Evolutionary conservation across 1,140 invertebrate genomes (phyloP), one percentile per base, ranked within the genome.

Genomic region (Pseudomyrmex concolor): DNA sequence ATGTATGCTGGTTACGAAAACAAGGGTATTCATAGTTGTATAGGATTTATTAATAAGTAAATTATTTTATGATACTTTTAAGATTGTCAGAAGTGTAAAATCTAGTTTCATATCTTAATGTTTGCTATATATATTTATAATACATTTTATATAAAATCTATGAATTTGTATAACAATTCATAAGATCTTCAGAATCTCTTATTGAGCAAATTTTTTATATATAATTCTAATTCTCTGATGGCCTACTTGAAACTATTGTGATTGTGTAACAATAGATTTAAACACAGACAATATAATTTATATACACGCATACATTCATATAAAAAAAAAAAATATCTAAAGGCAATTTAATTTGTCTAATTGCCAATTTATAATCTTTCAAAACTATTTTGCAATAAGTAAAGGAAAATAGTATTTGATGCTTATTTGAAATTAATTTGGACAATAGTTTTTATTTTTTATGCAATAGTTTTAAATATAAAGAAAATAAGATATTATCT

Each of bases 61-160:
- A 78, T 78, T 78, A 78, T 78, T 77, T 45, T 70, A 70, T 57
- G 15, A 76, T 66, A 76, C 51, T 25, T 76, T n/a, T 66, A 43
- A 66, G 48, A 19, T 76, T 51, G 25, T 64, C 62, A 17, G 48
- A 15, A 17, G n/a, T 43, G 2, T 12, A 19, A 60, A 66, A 66
- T 66, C 1, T 4, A 17, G 66, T 66, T 54, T 76, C 50, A 5
- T 48, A 25, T 8, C 43, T 25, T 19, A 48, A 78, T 1, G 17
- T 34, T 59, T 68, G 19, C 64, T 66, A n/a, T 66, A 66, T 22
- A n/a, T 66, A 66, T 22, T 12, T 9, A 50, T 2, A 48, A 3
- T 12, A 22, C 1, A 48, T 70, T 78, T 78, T 70, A n/a, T n/a
- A 60, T 13, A 8, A n/a, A 34, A 1, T 74, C 5, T 34, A 34